Conservation (phyloP, 2,113 vertebrate species). For the Alethe diademata region DNA sequence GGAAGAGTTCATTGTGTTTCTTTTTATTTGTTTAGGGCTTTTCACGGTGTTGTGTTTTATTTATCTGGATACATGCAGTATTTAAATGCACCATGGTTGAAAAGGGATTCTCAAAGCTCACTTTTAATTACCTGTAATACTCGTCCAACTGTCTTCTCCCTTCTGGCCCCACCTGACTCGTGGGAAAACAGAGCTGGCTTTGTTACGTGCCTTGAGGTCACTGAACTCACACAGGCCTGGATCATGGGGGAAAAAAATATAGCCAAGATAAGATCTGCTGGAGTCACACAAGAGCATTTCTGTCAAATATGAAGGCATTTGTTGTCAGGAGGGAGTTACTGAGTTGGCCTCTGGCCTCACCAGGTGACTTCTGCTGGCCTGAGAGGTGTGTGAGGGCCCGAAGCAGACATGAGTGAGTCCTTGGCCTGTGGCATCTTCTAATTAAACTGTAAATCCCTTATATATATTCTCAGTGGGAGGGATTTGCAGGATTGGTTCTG, state of each 20-base stretch:
- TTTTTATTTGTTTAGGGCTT: background rate
- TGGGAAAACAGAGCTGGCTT: slow-evolving; percentile 16
- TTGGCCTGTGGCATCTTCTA: background rate
- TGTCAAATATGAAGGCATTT: background rate
- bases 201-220: background rate
- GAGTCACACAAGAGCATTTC: background rate
- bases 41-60: background rate
- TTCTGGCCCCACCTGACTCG: background rate
- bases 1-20: background rate
- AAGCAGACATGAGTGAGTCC: background rate
- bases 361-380: background rate
- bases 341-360: background rate
- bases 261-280: background rate
- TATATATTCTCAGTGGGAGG: background rate
- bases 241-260: background rate
- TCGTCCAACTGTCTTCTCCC: background rate
- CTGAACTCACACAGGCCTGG: background rate
- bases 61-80: background rate
- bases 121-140: slow-evolving; percentile 4
- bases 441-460: background rate
- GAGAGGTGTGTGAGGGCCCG: background rate
- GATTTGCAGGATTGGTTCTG: background rate
- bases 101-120: background rate
- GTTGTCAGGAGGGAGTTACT: background rate
- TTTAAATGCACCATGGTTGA: background rate